Conservation (phyloP, 1,140 invertebrate species). For the Telenomus remus region DNA sequence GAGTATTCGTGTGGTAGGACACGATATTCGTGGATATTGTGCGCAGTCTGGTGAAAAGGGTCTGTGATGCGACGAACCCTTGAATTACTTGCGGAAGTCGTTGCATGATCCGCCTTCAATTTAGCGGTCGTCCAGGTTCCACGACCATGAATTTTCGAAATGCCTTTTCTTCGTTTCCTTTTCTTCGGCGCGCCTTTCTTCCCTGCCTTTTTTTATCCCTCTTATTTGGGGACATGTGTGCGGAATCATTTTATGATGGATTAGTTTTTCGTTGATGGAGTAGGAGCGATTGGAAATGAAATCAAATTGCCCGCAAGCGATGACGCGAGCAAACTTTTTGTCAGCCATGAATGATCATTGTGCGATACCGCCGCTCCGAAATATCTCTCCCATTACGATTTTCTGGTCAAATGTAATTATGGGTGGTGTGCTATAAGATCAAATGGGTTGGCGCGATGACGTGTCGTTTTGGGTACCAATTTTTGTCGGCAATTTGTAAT, state of each 20-base stretch:
- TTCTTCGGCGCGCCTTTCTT: slow-evolving; percentile 4
- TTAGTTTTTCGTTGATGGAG: slow-evolving; percentile 33
- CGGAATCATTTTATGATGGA: slow-evolving; percentile 41
- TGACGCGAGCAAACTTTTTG: slow-evolving; percentile 38
- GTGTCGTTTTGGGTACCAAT: slow-evolving; percentile 11
- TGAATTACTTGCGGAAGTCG: slow-evolving; percentile 64
- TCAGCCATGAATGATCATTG: slow-evolving; percentile 26
- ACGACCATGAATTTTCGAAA: slow-evolving; percentile 34
- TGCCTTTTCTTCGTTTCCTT: slow-evolving; percentile 21
- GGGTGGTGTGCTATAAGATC: not conserved
- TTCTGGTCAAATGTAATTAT: slow-evolving; percentile 31
- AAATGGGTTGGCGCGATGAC: slow-evolving; percentile 14
- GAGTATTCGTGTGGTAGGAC: too few species aligned
- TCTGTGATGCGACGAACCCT: slow-evolving; percentile 42
- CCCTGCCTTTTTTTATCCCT: slow-evolving; percentile 5
- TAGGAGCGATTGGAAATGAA: slow-evolving; percentile 32
- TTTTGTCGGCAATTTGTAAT: slow-evolving; percentile 9
- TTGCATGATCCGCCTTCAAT: slow-evolving; percentile 55
- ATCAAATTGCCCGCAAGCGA: slow-evolving; percentile 37
- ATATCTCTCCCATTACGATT: slow-evolving; percentile 18
- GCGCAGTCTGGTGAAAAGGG: slow-evolving; percentile 6
- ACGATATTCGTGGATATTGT: slow-evolving; percentile 3
- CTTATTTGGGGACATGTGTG: slow-evolving; percentile 16
- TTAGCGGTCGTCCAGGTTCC: slow-evolving; percentile 39
- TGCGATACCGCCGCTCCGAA: not conserved